Evolutionary conservation across 2,888 invertebrate species (phyloP), one percentile per base, ranked within the genome.

Genomic region (Hypomecis atomaria): DNA sequence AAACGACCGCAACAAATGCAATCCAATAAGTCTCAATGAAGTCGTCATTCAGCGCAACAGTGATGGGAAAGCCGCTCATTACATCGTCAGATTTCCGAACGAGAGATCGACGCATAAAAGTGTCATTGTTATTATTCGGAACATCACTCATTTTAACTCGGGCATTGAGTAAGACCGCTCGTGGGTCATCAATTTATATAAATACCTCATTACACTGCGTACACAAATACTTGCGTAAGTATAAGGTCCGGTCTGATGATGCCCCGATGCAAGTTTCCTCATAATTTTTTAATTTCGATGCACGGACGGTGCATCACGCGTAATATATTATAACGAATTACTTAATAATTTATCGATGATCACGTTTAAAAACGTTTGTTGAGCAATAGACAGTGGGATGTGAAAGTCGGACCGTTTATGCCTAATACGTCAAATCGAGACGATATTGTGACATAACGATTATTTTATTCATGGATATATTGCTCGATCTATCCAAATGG

Each of bases 91-190:
- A 72, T 82, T 78, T 75, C 76, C 71, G 60, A 58, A 73, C 68
- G 57, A 66, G 58, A 67, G 71, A 67, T 69, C 62, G 67, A 63
- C 62, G 69, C 72, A 79, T 79, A 83, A 81, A 83, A 82, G 83
- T 83, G 84, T 83, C 86, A 84, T 86, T 86, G 83, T 84, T 83
- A 83, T 77, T 75, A 73, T 82, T 84, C 68, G 69, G 73, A 83
- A 77, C 85, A 88, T 88, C 88, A 85, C 85, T 88, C 88, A 88
- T 83, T 86, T 85, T 87, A 87, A 87, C 86, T 84, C 79, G 79
- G 73, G 72, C 72, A 79, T 80, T 79, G 75, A 74, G 81, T 77
- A 78, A 79, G 70, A 71, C 71, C 66, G 64, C 70, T 72, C 65
- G 67, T 63, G 66, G 76, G 72, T 81, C 86, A 85, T 86, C 87